A percentile compares a stretch with the other conserved stretches of the same genome.
Conservation (phyloP, 1,140 invertebrate genomes). For the Bradynema listronoti region DNA sequence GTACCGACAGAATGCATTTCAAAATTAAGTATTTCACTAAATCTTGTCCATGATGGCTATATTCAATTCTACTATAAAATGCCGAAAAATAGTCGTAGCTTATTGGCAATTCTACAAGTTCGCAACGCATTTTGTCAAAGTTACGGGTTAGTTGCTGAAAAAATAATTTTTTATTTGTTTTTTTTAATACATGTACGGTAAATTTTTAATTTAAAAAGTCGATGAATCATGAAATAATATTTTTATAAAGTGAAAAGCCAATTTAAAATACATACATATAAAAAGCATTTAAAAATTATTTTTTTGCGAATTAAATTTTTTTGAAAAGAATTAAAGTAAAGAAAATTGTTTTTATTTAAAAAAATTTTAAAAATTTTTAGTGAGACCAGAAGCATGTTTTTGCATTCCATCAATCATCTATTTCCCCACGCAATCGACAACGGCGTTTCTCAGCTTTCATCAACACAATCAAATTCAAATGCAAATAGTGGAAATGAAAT, state of each 20-base stretch:
- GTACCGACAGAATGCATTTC: conserved; percentile 51
- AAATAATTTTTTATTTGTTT: too few relatives aligned
- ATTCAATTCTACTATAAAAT: conserved; percentile 48
- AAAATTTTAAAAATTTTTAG: conserved; percentile 7
- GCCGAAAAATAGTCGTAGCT: conserved; percentile 41
- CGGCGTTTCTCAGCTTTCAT: too few relatives aligned
- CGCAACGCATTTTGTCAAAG: conserved; percentile 56
- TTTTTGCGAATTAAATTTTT: too few relatives aligned
- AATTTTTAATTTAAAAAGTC: too few relatives aligned
- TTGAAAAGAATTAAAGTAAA: too few relatives aligned
- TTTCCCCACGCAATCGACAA: not conserved
- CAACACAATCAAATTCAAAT: not conserved
- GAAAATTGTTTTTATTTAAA: too few relatives aligned
- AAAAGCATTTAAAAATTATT: too few relatives aligned
- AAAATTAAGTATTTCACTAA: conserved; percentile 42
- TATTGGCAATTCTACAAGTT: conserved; percentile 40
- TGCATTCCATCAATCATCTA: not conserved
- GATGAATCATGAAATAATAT: too few relatives aligned
- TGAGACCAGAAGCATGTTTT: not conserved
- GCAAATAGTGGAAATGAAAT: conserved; percentile 27
- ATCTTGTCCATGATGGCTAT: conserved; percentile 44
- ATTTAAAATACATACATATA: too few relatives aligned
- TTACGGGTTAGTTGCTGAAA: conserved; percentile 31
- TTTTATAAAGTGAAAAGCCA: too few relatives aligned
- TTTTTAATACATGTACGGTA: too few relatives aligned